phyloP scores from a whole-genome alignment of 2,888 invertebrate species.

The Agelastica alni region DNA sequence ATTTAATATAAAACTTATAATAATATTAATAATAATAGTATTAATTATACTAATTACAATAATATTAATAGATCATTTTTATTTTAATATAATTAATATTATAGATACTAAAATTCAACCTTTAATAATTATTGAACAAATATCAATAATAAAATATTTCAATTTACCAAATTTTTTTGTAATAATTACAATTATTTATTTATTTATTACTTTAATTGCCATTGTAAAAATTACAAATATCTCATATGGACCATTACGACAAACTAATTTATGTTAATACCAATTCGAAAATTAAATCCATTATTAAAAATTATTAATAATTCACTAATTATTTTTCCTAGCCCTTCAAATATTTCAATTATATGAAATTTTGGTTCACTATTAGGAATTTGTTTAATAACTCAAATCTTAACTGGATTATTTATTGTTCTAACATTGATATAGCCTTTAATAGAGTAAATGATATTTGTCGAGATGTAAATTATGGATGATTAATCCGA shows the following conservation, averaged over 20 bases:
- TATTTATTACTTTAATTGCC: conserved; percentile 64
- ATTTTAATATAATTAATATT: conserved; percentile 44
- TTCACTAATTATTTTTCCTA: conserved; percentile 64
- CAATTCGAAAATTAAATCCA: conserved; percentile 58
- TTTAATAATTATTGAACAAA: not conserved
- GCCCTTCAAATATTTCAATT: conserved; percentile 65
- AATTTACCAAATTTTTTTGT: conserved; percentile 60
- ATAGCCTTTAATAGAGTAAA: conserved; percentile 69
- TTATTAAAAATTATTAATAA: conserved; percentile 64
- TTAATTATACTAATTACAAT: conserved; percentile 49
- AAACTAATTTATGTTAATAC: conserved; percentile 58
- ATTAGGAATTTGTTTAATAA: conserved; percentile 65
- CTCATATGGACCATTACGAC: conserved; percentile 61
- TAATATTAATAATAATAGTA: conserved; percentile 42
- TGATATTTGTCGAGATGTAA: conserved; percentile 73
- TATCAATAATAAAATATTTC: conserved; percentile 61
- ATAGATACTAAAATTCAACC: conserved; percentile 3
- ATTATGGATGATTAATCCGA: conserved; percentile 70
- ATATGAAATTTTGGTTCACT: conserved; percentile 75
- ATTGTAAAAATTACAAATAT: conserved; percentile 65
- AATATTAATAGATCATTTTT: conserved; percentile 36
- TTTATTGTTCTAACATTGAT: conserved; percentile 67
- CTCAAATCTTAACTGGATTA: conserved; percentile 71
- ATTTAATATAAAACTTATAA: conserved; percentile 47
- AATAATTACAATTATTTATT: conserved; percentile 62